A percentile compares a stretch with the other conserved stretches of the same genome.
Conservation (phyloP, 37 sponge, comb jelly and placozoan species). For the Spongilla lacustris region DNA sequence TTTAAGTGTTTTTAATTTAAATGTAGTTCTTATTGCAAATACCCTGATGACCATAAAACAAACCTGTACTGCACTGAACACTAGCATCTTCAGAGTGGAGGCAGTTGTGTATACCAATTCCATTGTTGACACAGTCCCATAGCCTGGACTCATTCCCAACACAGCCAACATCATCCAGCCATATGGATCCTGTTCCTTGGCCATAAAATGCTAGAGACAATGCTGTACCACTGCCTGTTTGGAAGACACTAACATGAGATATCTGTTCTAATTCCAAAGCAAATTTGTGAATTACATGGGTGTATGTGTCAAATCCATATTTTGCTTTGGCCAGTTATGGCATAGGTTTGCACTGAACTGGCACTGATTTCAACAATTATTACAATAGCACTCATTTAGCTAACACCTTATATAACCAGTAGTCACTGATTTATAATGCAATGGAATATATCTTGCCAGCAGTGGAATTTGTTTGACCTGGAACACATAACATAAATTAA, state of each 20-base stretch:
- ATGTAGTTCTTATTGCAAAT: background rate
- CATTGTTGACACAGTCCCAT: slow-evolving; percentile 8
- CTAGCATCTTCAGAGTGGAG: slow-evolving; percentile 48
- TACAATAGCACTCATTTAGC: too few relatives aligned
- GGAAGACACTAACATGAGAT: background rate
- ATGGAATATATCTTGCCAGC: too few relatives aligned
- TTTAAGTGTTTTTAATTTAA: background rate
- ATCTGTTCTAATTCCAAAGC: background rate
- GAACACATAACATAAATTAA: too few relatives aligned
- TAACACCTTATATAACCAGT: too few relatives aligned
- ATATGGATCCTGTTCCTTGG: slow-evolving; percentile 34
- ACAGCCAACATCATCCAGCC: slow-evolving; percentile 36
- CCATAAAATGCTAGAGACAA: slow-evolving; percentile 10
- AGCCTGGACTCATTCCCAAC: slow-evolving; percentile 22
- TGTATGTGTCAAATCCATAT: too few relatives aligned
- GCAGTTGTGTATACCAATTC: slow-evolving; percentile 33
- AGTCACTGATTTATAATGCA: too few relatives aligned
- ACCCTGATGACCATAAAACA: background rate
- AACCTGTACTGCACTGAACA: slow-evolving; percentile 16
- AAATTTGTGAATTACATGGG: background rate
- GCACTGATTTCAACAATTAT: too few relatives aligned
- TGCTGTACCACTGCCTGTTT: background rate
- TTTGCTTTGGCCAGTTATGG: too few relatives aligned
- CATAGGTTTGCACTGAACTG: too few relatives aligned
- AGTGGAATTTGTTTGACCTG: too few relatives aligned